Evolutionary conservation across 1,140 invertebrate species (phyloP), one percentile per base, ranked within the genome.

Genomic region (Polypedilum pembai): DNA sequence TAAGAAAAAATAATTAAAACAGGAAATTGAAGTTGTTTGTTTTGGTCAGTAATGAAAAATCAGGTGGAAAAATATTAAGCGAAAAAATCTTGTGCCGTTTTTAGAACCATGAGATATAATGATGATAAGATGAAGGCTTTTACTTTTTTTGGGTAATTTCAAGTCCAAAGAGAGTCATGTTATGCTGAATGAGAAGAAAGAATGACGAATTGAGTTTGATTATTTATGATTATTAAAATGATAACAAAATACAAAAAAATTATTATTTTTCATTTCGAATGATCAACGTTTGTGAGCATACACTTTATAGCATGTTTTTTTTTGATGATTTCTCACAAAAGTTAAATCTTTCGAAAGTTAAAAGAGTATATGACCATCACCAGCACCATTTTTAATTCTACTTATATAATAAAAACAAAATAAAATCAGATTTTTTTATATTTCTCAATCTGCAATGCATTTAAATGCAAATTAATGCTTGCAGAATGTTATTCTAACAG

Each of bases 171-270:
- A 56, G 45, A 33, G 12, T 56, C 45, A n/a, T 56, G 45, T 56
- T 56, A 56, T 56, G 45, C 45, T 56, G 45, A n/a, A 56, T 56
- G 45, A 56, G 45, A 56, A 56, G 45, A 56, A 56, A 56, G 45
- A 56, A 56, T 56, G 45, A 56, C 45, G 45, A 56, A 56, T 56
- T 33, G 24, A 33, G 24, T 33, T 33, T 33, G n/a, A n/a, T 56
- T 56, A 56, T n/a, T 56, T n/a, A 56, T 56, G 45, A 56, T 56
- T 56, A 56, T 56, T 15, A 56, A 33, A 33, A 33, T 33, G 24
- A 33, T 56, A 56, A 56, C n/a, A 56, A 56, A 15, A n/a, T 15
- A 56, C 7, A 56, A 12, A 56, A 56, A 10, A 10, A 1, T 45
- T 15, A 56, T 56, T 4, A 56, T 56, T 56, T 15, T 56, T 15